phyloP scores from a whole-genome alignment of 2,888 invertebrate species.

The Standfussiana lucernea region DNA sequence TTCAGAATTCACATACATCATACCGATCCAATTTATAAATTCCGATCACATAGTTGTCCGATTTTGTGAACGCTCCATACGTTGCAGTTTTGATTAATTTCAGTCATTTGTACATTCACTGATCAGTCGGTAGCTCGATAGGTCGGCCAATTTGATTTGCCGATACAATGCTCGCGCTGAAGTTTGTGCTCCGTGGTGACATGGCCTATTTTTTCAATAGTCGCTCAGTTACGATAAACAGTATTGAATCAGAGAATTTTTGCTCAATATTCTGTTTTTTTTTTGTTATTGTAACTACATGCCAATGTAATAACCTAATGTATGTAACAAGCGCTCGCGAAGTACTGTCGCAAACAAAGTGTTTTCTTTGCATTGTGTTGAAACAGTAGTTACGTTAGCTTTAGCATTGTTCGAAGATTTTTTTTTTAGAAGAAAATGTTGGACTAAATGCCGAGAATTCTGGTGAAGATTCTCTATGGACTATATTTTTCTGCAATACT shows the following conservation, averaged over 20 bases:
- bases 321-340: constrained; percentile 32
- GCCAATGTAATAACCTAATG: constrained; percentile 67
- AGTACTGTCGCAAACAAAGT: constrained; percentile 41
- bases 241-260: constrained; percentile 43
- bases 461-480: background rate
- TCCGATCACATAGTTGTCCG: constrained; percentile 58
- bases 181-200: constrained; percentile 28
- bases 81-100: constrained; percentile 62
- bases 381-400: constrained; percentile 2
- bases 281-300: constrained; percentile 54
- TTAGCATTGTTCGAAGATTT: background rate
- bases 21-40: constrained; percentile 44
- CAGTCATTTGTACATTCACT: constrained; percentile 42
- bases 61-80: constrained; percentile 51
- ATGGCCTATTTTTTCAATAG: constrained; percentile 46
- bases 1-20: constrained; percentile 30
- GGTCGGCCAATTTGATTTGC: constrained; percentile 38
- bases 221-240: constrained; percentile 27
- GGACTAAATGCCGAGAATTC: background rate
- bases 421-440: background rate
- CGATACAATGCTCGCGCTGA: constrained; percentile 32
- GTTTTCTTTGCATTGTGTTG: constrained; percentile 46
- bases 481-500: background rate
- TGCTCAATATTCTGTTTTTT: constrained; percentile 53
- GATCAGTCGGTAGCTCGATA: constrained; percentile 35